Conservation (phyloP, 2,888 invertebrate species). For the Slavum lentiscoides region DNA sequence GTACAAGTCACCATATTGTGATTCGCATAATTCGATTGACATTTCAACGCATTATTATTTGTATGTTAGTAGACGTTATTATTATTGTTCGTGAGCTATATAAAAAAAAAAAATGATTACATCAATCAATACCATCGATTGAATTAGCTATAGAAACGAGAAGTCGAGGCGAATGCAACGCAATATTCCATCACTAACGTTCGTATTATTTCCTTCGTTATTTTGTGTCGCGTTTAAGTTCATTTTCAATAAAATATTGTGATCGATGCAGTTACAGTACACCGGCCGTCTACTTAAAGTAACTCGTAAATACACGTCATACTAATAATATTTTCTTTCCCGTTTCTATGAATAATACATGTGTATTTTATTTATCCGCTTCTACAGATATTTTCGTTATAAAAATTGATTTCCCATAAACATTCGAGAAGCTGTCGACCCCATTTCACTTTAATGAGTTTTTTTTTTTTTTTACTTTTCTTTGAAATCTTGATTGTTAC, state of each 20-base stretch:
- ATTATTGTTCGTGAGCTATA: no score
- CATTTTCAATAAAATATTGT: no score
- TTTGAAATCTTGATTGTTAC: background rate
- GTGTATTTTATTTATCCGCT: background rate
- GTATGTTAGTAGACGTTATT: no score
- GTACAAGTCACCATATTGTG: no score
- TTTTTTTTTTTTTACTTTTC: background rate
- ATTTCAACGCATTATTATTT: no score
- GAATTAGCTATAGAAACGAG: background rate
- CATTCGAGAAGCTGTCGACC: background rate
- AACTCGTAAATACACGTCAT: background rate
- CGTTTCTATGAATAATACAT: background rate
- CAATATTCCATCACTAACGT: background rate
- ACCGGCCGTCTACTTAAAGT: background rate
- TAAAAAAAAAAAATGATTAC: no score
- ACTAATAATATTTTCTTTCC: slow-evolving; percentile 2
- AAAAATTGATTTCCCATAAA: background rate
- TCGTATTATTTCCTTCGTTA: background rate
- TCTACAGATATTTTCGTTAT: background rate
- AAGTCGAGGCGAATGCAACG: no score
- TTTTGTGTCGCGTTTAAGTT: background rate
- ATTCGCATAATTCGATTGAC: no score
- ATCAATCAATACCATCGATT: no score
- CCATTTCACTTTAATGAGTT: no score
- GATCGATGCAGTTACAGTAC: no score